Conservation (phyloP, 2,113 vertebrate genomes). For the Actenoides lindsayi region DNA sequence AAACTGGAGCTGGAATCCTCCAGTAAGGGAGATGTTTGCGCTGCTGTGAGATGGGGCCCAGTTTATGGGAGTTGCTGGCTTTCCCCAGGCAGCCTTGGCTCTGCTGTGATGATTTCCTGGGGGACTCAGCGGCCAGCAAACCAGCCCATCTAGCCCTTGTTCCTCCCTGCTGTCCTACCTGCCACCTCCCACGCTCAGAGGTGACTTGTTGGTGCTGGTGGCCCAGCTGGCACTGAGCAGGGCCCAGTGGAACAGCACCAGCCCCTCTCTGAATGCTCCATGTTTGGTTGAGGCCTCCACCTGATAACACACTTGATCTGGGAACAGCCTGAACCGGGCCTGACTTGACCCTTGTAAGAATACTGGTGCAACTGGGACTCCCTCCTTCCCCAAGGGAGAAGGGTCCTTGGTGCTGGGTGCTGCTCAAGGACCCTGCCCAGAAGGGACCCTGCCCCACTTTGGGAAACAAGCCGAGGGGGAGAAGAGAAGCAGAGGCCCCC, state of each 20-base stretch:
- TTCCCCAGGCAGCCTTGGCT: neutral
- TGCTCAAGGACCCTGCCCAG: neutral
- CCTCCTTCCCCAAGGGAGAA: neutral
- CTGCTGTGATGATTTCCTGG: neutral
- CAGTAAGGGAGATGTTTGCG: neutral
- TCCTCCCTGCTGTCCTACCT: neutral
- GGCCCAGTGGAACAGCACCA: neutral
- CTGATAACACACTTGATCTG: neutral
- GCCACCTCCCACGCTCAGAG: neutral
- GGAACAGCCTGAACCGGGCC: neutral
- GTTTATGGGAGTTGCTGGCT: neutral
- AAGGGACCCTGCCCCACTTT: neutral
- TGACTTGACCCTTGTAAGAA: neutral
- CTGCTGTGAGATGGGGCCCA: neutral
- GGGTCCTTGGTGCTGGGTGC: neutral
- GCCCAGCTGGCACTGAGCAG: neutral
- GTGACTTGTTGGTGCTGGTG: neutral
- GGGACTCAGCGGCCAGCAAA: neutral
- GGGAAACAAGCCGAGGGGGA: neutral
- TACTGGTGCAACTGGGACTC: neutral
- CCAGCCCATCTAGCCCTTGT: neutral
- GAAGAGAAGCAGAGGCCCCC: neutral
- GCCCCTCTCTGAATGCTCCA: rapidly evolving
- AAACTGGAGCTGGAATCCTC: neutral
- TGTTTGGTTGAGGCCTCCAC: neutral